Evolutionary conservation across 2,888 invertebrate genomes (phyloP), one percentile per base, ranked within the genome.

Genomic region (Ernsta delagoae): DNA sequence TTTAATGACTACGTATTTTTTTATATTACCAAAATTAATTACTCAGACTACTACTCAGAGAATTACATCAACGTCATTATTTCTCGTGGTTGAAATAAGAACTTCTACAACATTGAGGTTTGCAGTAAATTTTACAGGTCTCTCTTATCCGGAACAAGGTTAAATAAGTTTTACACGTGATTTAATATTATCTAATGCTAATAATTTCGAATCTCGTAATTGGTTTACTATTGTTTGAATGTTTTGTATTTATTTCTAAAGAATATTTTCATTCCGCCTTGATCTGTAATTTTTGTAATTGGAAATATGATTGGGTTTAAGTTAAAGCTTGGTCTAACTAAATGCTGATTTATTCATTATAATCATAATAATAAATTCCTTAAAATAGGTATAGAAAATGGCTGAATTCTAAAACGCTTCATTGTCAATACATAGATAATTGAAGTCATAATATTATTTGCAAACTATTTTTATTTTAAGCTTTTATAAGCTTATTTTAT

Each of bases 61-160:
- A 24, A 24, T 24, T 1, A 16, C 8, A 31, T 24, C 53, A 12
- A 48, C 12, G 6, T 6, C 7, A 48, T 48, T 3, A 12, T 12
- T 12, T 5, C 11, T 5, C n/a, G 5, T n/a, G 12, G 12, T 12
- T 12, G 6, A 12, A 48, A 50, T 34, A 76, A 79, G 90, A 89
- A 89, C 84, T 89, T 81, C 83, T 79, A 79, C 87, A 85, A 87
- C 88, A 93, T 93, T 93, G 84, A 93, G 93, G 85, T 83, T 50
- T 91, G 82, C 83, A 93, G 93, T 93, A 82, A 93, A 92, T 88
- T 93, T 94, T 93, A 72, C 93, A 94, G 93, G 93, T 94, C 93
- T 94, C 77, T 87, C 92, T 68, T 93, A 91, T 83, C 92, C 82
- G 93, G 93, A 94, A 63, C 92, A 91, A 94, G 93, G 93, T 94